Percentiles rank a stretch among this genome's conserved stretches.
Evolutionary conservation across 2,113 vertebrate genomes (phyloP).

Genomic region (Lycaon pictus): DNA sequence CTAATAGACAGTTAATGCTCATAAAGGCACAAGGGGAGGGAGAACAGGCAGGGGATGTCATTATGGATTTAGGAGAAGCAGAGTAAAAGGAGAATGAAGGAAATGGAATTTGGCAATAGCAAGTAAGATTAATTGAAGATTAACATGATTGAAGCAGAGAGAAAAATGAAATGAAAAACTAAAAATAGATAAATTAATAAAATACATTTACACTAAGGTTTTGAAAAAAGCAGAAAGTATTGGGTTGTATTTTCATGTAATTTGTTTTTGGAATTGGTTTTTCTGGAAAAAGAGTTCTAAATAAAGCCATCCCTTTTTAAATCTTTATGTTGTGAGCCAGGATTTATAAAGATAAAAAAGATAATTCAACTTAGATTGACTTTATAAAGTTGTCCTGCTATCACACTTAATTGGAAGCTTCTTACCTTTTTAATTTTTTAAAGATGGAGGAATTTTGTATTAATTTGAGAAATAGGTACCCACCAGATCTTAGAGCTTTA

Average conservation of each 20-base stretch:
- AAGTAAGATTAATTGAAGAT: background rate
- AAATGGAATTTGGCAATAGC: background rate
- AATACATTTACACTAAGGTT: background rate
- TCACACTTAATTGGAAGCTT: background rate
- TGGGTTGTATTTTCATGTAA: background rate
- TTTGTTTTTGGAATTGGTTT: background rate
- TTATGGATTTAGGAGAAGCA: background rate
- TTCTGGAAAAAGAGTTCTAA: background rate
- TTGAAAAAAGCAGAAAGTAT: background rate
- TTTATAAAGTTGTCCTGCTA: background rate
- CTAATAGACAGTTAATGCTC: background rate
- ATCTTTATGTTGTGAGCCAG: background rate
- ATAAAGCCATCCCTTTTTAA: background rate
- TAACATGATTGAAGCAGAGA: background rate
- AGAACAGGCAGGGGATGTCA: background rate
- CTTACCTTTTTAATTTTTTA: background rate
- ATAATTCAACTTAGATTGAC: background rate
- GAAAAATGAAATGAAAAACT: background rate
- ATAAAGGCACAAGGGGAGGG: accelerated
- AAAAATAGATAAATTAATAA: background rate
- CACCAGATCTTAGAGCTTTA: background rate
- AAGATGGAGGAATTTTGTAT: background rate
- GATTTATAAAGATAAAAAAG: background rate
- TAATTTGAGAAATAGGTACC: background rate
- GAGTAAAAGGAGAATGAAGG: background rate